These are phyloP conservation scores for Idaea aversata DNA, from an alignment of 2,888 invertebrate species.

Conservation along the genomic window DNA sequence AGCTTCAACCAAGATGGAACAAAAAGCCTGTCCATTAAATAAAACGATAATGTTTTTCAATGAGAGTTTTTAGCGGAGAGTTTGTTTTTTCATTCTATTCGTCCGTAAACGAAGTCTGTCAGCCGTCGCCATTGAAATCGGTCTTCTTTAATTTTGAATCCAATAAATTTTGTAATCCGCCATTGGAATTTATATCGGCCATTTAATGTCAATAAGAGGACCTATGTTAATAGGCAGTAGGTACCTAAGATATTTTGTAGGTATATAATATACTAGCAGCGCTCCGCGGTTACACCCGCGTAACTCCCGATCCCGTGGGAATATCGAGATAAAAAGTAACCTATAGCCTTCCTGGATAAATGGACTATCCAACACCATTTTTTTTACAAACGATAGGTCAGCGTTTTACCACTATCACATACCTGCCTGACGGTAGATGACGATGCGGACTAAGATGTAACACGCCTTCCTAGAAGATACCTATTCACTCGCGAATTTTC, in stretches of 20 bases:
- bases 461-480: no score
- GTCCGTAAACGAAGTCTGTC: conserved; percentile 69
- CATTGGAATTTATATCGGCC: conserved; percentile 76
- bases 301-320: no score
- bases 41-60: conserved; percentile 53
- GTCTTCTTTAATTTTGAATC: conserved; percentile 77
- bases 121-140: conserved; percentile 74
- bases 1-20: conserved; percentile 17
- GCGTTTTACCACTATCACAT: no score
- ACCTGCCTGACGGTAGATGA: no score
- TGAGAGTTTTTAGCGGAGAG: conserved; percentile 45
- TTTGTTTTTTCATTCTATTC: conserved; percentile 51
- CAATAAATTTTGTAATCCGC: conserved; percentile 79
- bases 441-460: no score
- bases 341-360: no score
- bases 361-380: no score
- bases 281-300: no score
- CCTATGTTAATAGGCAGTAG: conserved; percentile 33
- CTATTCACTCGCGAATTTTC: no score
- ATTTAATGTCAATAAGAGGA: conserved; percentile 74
- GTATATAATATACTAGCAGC: neutral
- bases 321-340: no score
- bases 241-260: conserved; percentile 16
- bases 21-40: conserved; percentile 52
- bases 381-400: no score